A percentile compares a stretch with the other conserved stretches of the same genome.
phyloP scores from a whole-genome alignment of 2,797 vertebrate species.

The Anomalospiza imberbis region DNA sequence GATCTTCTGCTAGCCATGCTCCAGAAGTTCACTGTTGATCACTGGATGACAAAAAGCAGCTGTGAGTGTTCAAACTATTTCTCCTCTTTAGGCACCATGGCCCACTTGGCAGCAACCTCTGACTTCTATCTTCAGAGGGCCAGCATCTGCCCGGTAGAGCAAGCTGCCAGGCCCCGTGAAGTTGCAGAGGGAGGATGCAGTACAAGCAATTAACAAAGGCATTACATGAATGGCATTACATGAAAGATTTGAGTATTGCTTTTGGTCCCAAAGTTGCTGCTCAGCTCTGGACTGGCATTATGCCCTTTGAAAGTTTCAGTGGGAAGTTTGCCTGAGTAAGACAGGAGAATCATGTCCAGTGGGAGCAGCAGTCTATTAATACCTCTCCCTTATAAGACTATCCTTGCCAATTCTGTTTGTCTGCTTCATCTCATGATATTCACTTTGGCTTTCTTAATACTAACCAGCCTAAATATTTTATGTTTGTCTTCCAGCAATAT shows the following conservation, averaged over 20 bases:
- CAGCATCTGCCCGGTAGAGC: neutral
- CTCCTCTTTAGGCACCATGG: neutral
- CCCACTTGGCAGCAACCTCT: neutral
- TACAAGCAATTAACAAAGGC: neutral
- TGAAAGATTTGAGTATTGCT: neutral
- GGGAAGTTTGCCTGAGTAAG: neutral
- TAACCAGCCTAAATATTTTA: conserved; percentile 62
- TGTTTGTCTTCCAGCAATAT: conserved; percentile 39
- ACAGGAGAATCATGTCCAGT: neutral
- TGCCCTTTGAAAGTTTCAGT: neutral
- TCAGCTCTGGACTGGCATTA: neutral
- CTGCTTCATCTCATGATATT: conserved; percentile 41
- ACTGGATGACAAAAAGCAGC: neutral
- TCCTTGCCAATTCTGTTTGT: conserved; percentile 53
- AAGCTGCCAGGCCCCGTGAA: neutral
- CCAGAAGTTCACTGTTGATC: neutral
- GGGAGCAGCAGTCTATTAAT: conserved; percentile 32
- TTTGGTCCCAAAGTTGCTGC: neutral
- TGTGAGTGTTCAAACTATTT: neutral
- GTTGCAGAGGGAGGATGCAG: neutral
- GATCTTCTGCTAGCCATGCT: neutral
- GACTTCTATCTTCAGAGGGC: neutral
- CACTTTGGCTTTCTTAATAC: conserved; percentile 50
- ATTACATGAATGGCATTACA: neutral
- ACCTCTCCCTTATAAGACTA: conserved; percentile 3